Conservation (phyloP, 2,888 invertebrate genomes). For the Tiliacea aurago region DNA sequence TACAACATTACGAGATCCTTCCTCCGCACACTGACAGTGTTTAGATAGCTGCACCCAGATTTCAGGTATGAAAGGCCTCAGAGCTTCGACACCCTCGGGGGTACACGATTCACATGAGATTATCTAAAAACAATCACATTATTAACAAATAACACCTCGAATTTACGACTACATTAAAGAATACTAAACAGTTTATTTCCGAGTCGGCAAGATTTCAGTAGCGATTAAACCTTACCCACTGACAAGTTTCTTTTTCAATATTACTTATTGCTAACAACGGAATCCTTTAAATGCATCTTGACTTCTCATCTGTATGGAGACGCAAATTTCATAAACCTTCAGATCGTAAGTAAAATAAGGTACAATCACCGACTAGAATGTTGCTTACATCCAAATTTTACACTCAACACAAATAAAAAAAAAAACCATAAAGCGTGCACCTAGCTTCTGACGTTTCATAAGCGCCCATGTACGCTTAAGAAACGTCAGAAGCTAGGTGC, state of each 20-base stretch:
- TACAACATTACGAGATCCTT: conserved; percentile 99
- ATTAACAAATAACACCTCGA: neutral
- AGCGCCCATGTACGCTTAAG: too few relatives aligned
- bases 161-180: neutral
- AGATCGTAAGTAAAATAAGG: neutral
- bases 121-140: conserved; percentile 84
- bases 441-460: too few relatives aligned
- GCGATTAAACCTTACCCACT: neutral
- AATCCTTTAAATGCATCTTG: neutral
- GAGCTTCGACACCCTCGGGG: conserved; percentile 93
- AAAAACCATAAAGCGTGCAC: too few relatives aligned
- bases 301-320: neutral
- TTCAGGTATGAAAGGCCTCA: conserved; percentile 95
- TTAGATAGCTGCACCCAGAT: conserved; percentile 98
- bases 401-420: too few relatives aligned
- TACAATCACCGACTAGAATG: neutral
- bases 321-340: neutral
- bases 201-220: neutral
- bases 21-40: conserved; percentile 99
- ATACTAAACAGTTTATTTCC: neutral
- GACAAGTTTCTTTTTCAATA: neutral
- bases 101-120: conserved; percentile 95
- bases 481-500: too few relatives aligned
- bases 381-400: neutral
- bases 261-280: neutral